Base-by-base conservation (phyloP, 2,797 vertebrate genomes). In the Pachyuromys duprasi region DNA sequence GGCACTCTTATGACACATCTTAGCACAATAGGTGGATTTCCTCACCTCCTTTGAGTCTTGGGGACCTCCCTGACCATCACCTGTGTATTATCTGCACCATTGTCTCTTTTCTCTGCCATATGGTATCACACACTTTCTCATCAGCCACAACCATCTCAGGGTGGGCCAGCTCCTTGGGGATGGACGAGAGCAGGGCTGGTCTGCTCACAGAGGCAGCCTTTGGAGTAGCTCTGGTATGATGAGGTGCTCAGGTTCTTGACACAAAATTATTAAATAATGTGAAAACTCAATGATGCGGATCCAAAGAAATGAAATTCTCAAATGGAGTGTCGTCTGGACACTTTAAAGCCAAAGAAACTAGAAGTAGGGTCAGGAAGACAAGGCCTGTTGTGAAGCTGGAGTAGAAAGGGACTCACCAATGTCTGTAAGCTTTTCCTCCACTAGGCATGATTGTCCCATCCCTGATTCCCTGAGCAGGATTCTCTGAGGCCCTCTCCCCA, bases 1-100 rank as follows among this genome's bases (percentile, higher is more conserved):
- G 78, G 13, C 0, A 1, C 24, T 60, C 11, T 53, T 84, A 31
- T 0, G 0, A 8, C 33, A n/a, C 8, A 5, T n/a, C 39, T 39
- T 28, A 57, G n/a, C 2, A 17, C 60, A 55, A 8, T 14, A 17
- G 81, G 28, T 3, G 2, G 3, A 39, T n/a, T 86, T 89, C 69
- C n/a, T 93, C 11, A 22, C 7, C 22, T 78, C 31, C 60, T 31
- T 60, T 2, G 7, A 28, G 24, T 45, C 82, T 57, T 6, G 60
- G 65, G 11, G 8, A 18, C 8, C 65, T 75, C 24, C 6, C 39
- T 7, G 45, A 45, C n/a, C 22, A 14, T 33, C 62, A 84, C 63
- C 49, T 5, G 20, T 31, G 24, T 82, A 8, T 15, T 9, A 1
- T 79, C 15, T 0, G 1, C 0, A 1, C 67, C 13, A 20, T n/a